Conservation (phyloP, 2,888 invertebrate genomes). For the Mesorhabditis belari region DNA sequence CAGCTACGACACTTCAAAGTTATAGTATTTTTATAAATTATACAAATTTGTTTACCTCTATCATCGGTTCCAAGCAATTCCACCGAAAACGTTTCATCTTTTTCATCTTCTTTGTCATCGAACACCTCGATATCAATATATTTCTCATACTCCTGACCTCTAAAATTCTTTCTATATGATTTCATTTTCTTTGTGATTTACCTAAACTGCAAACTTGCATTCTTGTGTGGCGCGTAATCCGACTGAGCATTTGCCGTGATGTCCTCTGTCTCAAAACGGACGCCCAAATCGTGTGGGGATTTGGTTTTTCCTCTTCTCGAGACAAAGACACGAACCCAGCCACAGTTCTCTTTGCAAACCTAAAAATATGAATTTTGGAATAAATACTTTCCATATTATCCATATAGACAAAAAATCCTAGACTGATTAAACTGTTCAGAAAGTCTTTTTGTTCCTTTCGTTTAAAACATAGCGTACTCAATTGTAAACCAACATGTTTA, state of each 20-base stretch:
- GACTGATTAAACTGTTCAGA: too few relatives aligned
- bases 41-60: slow-evolving; percentile 1
- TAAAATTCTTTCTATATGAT: slow-evolving; percentile 30
- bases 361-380: slow-evolving; percentile 5
- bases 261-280: slow-evolving; percentile 61
- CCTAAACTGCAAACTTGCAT: slow-evolving; percentile 17
- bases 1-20: not conserved
- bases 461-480: too few relatives aligned
- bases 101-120: slow-evolving; percentile 62
- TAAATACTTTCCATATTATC: not conserved
- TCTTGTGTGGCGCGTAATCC: slow-evolving; percentile 55
- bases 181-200: not conserved
- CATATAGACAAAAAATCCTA: too few relatives aligned
- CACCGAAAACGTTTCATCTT: slow-evolving; percentile 63
- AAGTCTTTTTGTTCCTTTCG: too few relatives aligned
- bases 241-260: slow-evolving; percentile 60
- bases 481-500: too few relatives aligned
- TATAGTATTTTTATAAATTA: not conserved
- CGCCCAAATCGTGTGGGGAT: slow-evolving; percentile 19
- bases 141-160: slow-evolving; percentile 58
- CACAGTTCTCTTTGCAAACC: slow-evolving; percentile 29
- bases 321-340: slow-evolving; percentile 22
- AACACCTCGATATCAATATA: slow-evolving; percentile 60
- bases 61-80: slow-evolving; percentile 45
- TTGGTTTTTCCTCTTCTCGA: slow-evolving; percentile 16